Evolutionary conservation across 2,888 invertebrate species (phyloP), one percentile per base, ranked within the genome.

Genomic region (Philaethria dido): DNA sequence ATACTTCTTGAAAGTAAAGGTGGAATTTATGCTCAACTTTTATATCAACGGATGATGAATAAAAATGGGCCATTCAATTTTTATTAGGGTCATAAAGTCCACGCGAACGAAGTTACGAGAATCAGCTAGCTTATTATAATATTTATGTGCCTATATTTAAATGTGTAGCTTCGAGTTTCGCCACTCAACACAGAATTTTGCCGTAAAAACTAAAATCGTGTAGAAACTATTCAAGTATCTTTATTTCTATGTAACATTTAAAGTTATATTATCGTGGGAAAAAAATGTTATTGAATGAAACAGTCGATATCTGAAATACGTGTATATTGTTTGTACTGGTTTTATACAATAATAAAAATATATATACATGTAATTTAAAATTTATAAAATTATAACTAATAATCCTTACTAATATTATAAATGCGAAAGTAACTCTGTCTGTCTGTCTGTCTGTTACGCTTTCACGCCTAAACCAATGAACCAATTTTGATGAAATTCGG

Each of bases 231-330:
- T 25, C n/a, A 1, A 33, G n/a, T 50, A 29, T 50, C 2, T 25
- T n/a, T 16, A 5, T 52, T 2, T 33, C 5, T 16, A 11, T 29
- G 33, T 16, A 16, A 29, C 16, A 33, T 33, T 13, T 16, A 16
- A 52, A 29, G n/a, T 52, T 16, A 29, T 4, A 29, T 52, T 9
- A 33, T 29, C 29, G 52, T 52, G 52, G 29, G 52, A 52, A 52
- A 5, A 11, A 33, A 11, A 11, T 0, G 1, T 29, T 52, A 16
- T 52, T 11, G 16, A 52, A 52, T 11, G 13, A 29, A 50, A 29
- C 3, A 16, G 9, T 50, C 25, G 9, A 48, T n/a, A 13, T 47
- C 11, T 47, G 20, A 20, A 47, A 16, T 47, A 47, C 13, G 3
- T 20, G 20, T 20, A 20, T 47, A 3, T 25, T 25, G 8, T 50